phyloP scores from a whole-genome alignment of 2,797 vertebrate genomes.

The Harpagifer antarcticus region DNA sequence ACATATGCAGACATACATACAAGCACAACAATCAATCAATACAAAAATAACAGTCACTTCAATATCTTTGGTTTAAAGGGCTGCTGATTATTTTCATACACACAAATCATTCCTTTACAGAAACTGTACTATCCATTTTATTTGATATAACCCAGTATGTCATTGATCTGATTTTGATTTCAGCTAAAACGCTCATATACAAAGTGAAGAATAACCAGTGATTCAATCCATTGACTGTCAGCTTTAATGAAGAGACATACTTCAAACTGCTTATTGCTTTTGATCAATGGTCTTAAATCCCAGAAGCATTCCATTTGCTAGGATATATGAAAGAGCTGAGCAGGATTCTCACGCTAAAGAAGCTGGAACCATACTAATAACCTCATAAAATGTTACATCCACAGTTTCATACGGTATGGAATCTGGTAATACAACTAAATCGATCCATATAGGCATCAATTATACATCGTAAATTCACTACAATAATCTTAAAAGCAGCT shows the following conservation, averaged over 20 bases:
- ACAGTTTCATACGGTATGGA: not conserved
- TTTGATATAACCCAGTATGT: not conserved
- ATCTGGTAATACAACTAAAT: not conserved
- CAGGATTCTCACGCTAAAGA: not conserved
- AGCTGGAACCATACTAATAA: not conserved
- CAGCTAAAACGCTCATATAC: no score
- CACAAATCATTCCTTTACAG: not conserved
- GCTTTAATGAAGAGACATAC: not conserved
- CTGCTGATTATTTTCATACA: not conserved
- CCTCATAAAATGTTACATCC: not conserved
- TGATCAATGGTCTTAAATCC: not conserved
- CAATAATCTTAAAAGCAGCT: constrained; percentile 9
- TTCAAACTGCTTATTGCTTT: constrained; percentile 9
- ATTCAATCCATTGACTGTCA: not conserved
- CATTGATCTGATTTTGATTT: no score
- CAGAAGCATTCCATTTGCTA: not conserved
- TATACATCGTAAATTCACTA: not conserved
- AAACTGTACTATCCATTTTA: not conserved
- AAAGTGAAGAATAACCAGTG: no score
- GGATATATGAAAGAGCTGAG: not conserved
- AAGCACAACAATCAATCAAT: no score
- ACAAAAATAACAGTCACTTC: no score
- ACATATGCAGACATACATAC: no score
- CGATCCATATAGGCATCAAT: not conserved
- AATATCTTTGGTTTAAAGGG: no score